These are phyloP conservation scores for Drosophila helvetica DNA, from an alignment of 2,888 invertebrate species.

Conservation along the genomic window DNA sequence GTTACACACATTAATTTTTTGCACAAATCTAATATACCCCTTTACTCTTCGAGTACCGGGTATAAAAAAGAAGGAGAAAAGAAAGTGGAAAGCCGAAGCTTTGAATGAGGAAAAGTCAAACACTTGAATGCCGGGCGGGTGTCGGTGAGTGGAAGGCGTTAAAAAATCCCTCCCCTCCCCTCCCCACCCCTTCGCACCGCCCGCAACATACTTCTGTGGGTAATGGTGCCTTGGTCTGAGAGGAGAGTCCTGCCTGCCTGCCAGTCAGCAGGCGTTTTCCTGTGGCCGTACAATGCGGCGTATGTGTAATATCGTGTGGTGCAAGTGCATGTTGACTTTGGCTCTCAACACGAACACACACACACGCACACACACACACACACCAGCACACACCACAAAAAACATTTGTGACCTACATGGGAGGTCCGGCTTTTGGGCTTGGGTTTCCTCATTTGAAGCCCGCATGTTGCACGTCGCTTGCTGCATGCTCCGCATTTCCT, in stretches of 20 bases:
- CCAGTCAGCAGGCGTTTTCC: constrained; percentile 18
- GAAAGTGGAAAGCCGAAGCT: constrained; percentile 19
- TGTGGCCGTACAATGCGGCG: constrained; percentile 35
- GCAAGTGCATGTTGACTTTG: constrained; percentile 69
- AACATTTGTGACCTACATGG: constrained; percentile 53
- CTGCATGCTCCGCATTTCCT: constrained; percentile 52
- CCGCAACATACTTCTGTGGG: constrained; percentile 65
- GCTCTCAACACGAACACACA: constrained; percentile 44
- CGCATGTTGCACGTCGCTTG: constrained; percentile 41
- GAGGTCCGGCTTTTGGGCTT: constrained; percentile 45
- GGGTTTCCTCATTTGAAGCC: constrained; percentile 57
- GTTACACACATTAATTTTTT: too few relatives aligned
- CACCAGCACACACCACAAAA: constrained; percentile 16
- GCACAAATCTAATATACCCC: too few relatives aligned
- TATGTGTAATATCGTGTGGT: constrained; percentile 55
- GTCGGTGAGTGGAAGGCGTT: constrained; percentile 57
- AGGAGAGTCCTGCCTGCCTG: constrained; percentile 14
- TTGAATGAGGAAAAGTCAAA: constrained; percentile 52
- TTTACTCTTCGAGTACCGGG: too few relatives aligned
- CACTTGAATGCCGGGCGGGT: constrained; percentile 26
- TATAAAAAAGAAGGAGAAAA: constrained; percentile 2
- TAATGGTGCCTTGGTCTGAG: constrained; percentile 62
- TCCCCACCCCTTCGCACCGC: not conserved
- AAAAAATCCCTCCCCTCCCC: constrained; percentile 45
- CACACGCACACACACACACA: constrained; percentile 13